phyloP scores from a whole-genome alignment of 2,888 invertebrate species.

The Aporophyla nigra region DNA sequence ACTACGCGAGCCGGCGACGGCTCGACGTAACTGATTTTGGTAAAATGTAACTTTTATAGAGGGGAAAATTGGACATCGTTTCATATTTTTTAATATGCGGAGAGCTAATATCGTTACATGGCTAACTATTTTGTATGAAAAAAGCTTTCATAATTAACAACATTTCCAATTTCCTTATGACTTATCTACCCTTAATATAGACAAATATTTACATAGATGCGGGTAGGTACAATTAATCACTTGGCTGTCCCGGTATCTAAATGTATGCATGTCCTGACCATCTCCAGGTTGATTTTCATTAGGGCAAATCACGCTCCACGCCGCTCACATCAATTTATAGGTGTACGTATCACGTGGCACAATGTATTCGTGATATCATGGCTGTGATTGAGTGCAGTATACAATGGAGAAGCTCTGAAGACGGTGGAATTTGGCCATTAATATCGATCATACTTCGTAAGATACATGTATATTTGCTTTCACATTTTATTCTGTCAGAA shows the following conservation, averaged over 20 bases:
- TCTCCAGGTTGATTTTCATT: conserved; percentile 71
- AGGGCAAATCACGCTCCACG: conserved; percentile 64
- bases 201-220: conserved; percentile 45
- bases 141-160: background rate
- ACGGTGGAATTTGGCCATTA: conserved; percentile 22
- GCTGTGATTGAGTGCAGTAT: conserved; percentile 42
- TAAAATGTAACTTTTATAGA: conserved; percentile 46
- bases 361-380: conserved; percentile 42
- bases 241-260: conserved; percentile 59
- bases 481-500: background rate
- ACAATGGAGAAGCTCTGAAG: conserved; percentile 20
- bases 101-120: background rate
- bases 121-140: background rate
- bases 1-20: conserved; percentile 41
- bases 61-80: conserved; percentile 5
- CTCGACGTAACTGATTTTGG: conserved; percentile 45
- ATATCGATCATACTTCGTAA: conserved; percentile 12
- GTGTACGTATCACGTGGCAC: conserved; percentile 45
- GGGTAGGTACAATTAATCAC: conserved; percentile 65
- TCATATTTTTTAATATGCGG: conserved; percentile 21
- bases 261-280: conserved; percentile 69
- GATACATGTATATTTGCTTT: background rate
- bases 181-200: background rate
- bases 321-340: conserved; percentile 62
- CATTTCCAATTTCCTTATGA: background rate